Percentiles rank a stretch among this genome's conserved stretches.
These are phyloP conservation scores for Linurgus olivaceus DNA, from an alignment of 2,797 vertebrate species.

Conservation along the genomic window DNA sequence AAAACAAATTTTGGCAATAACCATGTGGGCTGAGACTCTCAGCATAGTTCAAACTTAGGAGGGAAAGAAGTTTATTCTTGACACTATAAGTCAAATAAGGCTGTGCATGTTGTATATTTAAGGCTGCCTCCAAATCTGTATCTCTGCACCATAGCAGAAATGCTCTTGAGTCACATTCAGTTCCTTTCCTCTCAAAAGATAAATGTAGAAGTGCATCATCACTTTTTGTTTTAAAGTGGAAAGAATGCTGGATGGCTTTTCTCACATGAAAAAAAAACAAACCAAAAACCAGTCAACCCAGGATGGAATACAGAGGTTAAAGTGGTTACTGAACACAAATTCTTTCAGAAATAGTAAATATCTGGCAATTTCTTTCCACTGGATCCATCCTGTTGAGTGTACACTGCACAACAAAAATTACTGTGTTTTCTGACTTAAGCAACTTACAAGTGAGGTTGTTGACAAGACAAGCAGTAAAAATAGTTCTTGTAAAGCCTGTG, in stretches of 20 bases:
- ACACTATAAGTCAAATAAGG: background rate
- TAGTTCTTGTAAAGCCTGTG: background rate
- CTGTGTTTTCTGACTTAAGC: constrained; percentile 16
- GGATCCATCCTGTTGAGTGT: background rate
- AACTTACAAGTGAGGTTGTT: background rate
- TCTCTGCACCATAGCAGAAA: background rate
- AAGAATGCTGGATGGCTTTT: constrained; percentile 20
- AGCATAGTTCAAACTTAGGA: background rate
- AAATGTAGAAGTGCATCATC: background rate
- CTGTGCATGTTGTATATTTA: background rate
- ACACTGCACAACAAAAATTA: background rate
- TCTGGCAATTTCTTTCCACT: background rate
- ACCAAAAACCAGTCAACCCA: background rate
- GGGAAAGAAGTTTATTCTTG: background rate
- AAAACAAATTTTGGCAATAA: background rate
- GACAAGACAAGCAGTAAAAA: constrained; percentile 8
- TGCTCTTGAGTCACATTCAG: background rate
- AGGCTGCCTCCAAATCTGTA: background rate
- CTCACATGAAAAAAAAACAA: background rate
- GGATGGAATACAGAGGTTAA: background rate
- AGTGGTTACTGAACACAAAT: background rate
- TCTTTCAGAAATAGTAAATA: constrained; percentile 10
- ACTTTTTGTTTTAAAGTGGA: background rate
- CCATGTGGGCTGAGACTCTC: background rate
- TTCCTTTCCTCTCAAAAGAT: background rate